Conservation (phyloP, 2,797 vertebrate genomes). For the Acanthornis magna region DNA sequence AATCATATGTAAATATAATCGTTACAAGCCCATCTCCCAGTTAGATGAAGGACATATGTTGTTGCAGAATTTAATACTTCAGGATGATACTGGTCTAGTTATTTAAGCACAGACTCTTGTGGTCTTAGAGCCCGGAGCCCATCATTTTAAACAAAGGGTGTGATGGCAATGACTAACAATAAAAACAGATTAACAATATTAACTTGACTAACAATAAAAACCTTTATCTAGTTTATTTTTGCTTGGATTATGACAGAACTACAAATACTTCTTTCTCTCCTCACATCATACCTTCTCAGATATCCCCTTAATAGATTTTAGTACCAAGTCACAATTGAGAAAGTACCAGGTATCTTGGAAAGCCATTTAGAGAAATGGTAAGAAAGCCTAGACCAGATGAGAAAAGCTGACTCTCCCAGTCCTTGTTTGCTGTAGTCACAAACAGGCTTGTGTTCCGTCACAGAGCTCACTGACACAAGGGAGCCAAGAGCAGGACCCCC, state of each 20-base stretch:
- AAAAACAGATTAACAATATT: not conserved
- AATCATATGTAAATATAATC: slow-evolving; percentile 54
- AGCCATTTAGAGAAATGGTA: not conserved
- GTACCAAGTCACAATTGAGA: not conserved
- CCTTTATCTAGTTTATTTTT: not conserved
- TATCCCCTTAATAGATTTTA: not conserved
- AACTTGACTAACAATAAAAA: not conserved
- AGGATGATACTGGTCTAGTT: not conserved
- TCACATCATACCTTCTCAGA: not conserved
- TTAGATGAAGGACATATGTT: slow-evolving; percentile 4
- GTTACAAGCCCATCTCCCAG: not conserved
- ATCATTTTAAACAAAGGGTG: not conserved
- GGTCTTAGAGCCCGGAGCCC: not conserved
- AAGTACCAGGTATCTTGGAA: not conserved
- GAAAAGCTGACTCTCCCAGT: not conserved
- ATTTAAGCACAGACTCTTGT: not conserved
- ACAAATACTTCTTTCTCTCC: not conserved
- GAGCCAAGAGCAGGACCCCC: not conserved
- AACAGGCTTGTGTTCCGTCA: not conserved
- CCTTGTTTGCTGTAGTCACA: not conserved
- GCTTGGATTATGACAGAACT: not conserved
- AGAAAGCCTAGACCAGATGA: not conserved
- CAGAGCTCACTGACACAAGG: not conserved
- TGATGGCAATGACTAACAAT: not conserved
- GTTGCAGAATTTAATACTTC: slow-evolving; percentile 10